phyloP scores from a whole-genome alignment of 2,113 vertebrate species.

The Chionis minor region DNA sequence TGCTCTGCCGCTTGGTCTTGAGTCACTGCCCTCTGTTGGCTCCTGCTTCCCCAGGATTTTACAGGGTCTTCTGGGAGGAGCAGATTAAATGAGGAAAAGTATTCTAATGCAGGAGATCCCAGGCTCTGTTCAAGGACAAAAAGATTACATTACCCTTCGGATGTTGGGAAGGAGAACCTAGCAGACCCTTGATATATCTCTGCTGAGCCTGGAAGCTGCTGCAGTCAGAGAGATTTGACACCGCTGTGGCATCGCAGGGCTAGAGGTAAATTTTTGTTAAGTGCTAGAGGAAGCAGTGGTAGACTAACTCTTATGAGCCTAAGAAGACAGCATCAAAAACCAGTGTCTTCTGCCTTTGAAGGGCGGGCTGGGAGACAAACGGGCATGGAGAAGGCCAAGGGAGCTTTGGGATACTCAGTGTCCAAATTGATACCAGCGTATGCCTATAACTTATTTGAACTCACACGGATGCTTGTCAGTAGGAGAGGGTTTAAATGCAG shows the following conservation, averaged over 20 bases:
- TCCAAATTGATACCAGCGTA: background rate
- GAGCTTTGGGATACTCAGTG: background rate
- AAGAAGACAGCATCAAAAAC: background rate
- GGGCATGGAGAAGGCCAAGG: background rate
- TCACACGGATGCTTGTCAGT: background rate
- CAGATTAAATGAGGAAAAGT: background rate
- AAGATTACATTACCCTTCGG: background rate
- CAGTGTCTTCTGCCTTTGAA: background rate
- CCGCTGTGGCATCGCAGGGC: background rate
- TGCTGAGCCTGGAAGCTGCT: slow-evolving; percentile 32
- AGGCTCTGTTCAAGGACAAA: slow-evolving; percentile 19
- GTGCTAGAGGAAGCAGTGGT: background rate
- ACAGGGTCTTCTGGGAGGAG: background rate
- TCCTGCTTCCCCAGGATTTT: background rate
- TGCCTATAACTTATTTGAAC: background rate
- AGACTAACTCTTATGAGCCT: background rate
- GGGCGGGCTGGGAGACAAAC: background rate
- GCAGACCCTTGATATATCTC: background rate
- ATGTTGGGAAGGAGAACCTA: background rate
- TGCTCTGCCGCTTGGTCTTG: background rate
- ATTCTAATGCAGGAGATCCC: background rate
- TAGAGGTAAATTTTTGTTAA: background rate
- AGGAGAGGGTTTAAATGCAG: background rate
- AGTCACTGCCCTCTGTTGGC: background rate
- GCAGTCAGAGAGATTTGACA: slow-evolving; percentile 46